A percentile compares a stretch with the other conserved stretches of the same genome.
Evolutionary conservation across 2,888 invertebrate species (phyloP).

Genomic region (Andrena bicolor): DNA sequence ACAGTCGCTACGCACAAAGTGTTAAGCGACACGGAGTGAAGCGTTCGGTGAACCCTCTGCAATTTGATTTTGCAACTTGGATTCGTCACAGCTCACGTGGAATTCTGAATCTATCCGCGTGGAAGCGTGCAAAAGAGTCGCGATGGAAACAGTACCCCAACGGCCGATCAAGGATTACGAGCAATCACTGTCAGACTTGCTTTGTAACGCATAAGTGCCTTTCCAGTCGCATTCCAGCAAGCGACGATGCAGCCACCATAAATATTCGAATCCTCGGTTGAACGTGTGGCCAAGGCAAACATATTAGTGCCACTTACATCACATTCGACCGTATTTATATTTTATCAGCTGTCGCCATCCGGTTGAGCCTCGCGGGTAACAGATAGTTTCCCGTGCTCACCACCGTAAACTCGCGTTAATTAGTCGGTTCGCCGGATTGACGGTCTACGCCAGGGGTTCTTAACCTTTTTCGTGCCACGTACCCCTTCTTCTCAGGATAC

Average conservation of each 20-base stretch:
- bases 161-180: slow-evolving; percentile 7
- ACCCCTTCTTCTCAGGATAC: too few relatives aligned
- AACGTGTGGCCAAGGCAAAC: slow-evolving; percentile 77
- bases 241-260: slow-evolving; percentile 11
- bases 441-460: background rate
- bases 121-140: background rate
- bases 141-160: background rate
- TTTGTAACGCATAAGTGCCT: slow-evolving; percentile 5
- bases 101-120: background rate
- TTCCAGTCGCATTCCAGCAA: slow-evolving; percentile 1
- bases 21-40: too few relatives aligned
- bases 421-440: slow-evolving; percentile 36
- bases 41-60: too few relatives aligned
- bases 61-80: too few relatives aligned
- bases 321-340: slow-evolving; percentile 78
- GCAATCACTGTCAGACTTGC: slow-evolving; percentile 25
- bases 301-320: slow-evolving; percentile 76
- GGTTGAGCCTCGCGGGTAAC: slow-evolving; percentile 28
- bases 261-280: slow-evolving; percentile 31
- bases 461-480: too few relatives aligned
- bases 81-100: too few relatives aligned
- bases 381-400: slow-evolving; percentile 37
- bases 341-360: slow-evolving; percentile 79
- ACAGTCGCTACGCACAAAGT: too few relatives aligned
- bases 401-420: slow-evolving; percentile 37